These are phyloP conservation scores for Cloeon dipterum DNA, from an alignment of 2,888 invertebrate genomes.

Conservation along the genomic window DNA sequence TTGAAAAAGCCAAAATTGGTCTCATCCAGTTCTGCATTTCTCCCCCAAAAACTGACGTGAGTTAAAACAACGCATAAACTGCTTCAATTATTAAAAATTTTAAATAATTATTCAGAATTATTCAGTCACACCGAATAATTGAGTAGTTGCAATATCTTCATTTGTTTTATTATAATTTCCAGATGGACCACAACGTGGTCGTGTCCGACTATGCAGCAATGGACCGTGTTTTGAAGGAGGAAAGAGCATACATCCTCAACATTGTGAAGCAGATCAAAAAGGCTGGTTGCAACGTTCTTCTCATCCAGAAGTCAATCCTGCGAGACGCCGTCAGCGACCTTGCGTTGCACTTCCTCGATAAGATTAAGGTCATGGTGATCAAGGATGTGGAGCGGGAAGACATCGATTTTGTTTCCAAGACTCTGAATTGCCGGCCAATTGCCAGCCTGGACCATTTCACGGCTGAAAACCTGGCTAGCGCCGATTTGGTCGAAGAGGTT, in stretches of 20 bases:
- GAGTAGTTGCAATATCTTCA: not conserved
- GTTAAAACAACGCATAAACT: not conserved
- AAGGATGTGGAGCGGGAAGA: constrained; percentile 97
- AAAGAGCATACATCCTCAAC: constrained; percentile 90
- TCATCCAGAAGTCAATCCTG: constrained; percentile 65
- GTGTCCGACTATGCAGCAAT: constrained; percentile 99
- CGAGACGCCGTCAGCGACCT: constrained; percentile 93
- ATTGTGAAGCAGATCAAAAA: constrained; percentile 98
- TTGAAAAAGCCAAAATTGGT: constrained; percentile 96
- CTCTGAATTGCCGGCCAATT: constrained; percentile 80
- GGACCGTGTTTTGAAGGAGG: constrained; percentile 95
- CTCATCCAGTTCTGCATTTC: constrained; percentile 99
- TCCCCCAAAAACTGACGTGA: constrained; percentile 88
- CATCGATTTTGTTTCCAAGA: constrained; percentile 92
- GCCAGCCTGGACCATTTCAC: constrained; percentile 97
- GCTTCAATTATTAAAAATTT: too few relatives aligned
- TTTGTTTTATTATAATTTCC: constrained; percentile 9
- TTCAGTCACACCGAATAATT: too few relatives aligned
- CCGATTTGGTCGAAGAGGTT: constrained; percentile 88
- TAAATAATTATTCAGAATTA: not conserved
- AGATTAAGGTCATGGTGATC: constrained; percentile 95
- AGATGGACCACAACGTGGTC: constrained; percentile 89
- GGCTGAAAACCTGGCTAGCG: constrained; percentile 71
- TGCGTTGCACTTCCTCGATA: constrained; percentile 93
- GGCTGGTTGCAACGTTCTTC: constrained; percentile 88